Evolutionary conservation across 2,113 vertebrate genomes (phyloP).

Genomic region (Gopherus evgoodei): DNA sequence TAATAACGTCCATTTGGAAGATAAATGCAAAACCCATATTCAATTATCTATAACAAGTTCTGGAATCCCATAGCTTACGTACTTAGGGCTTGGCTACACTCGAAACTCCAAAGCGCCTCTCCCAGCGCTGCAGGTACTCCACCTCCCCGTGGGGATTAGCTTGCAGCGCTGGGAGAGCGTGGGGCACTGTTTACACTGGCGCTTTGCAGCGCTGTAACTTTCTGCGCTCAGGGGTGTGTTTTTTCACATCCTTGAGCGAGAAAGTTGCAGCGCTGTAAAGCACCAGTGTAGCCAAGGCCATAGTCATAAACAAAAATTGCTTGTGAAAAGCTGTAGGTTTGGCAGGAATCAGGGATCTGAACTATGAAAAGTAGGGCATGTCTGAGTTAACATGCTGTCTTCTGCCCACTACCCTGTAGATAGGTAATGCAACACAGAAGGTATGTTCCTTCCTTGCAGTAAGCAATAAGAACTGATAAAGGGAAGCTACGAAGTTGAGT

Average conservation of each 20-base stretch:
- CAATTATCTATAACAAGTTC: neutral
- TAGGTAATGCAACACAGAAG: neutral
- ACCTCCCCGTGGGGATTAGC: no score
- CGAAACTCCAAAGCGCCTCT: no score
- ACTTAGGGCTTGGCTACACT: no score
- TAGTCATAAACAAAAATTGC: neutral
- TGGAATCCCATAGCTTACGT: neutral
- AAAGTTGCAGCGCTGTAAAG: no score
- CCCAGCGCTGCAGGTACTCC: no score
- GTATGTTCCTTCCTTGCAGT: neutral
- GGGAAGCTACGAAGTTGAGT: neutral
- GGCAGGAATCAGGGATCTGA: neutral
- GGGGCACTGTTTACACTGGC: no score
- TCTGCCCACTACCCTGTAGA: accelerated
- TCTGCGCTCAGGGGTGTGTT: no score
- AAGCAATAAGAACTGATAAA: neutral
- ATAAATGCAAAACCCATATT: neutral
- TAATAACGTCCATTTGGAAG: neutral
- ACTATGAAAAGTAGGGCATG: neutral
- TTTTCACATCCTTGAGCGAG: no score
- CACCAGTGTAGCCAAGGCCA: no score
- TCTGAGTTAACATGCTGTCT: neutral
- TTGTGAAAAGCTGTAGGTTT: neutral
- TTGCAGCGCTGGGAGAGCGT: no score
- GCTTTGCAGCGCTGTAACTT: no score